Base-by-base conservation (phyloP, 2,888 invertebrate species). In the Autographa pulchrina region DNA sequence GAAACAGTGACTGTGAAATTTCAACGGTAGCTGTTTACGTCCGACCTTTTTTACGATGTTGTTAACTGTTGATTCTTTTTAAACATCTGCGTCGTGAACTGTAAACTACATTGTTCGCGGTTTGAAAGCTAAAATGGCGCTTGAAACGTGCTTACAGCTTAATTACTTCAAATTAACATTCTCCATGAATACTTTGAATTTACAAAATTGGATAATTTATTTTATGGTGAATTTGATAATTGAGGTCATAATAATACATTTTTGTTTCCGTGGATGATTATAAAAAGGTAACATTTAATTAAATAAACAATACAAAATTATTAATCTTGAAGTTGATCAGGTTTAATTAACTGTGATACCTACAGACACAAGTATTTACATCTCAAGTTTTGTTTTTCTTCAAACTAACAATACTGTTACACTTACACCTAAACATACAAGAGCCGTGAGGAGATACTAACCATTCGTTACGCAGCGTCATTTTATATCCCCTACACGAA, bases 61-160 rank as follows among this genome's bases (percentile, higher is more conserved):
- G 94, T 95, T 94, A 94, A 93, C 94, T 93, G 94, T 94, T 94
- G 94, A 93, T 94, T 94, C 93, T 94, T 94, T 95, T 92, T 94
- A 94, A 95, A 95, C 95, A 95, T 94, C 94, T 94, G 93, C 90
- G 91, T 88, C 88, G 88, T 91, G 89, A 91, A 92, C 90, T 93
- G 93, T 93, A 93, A 93, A 94, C 93, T 93, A 93, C 93, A 94
- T 94, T 94, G 94, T 94, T 92, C 89, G 91, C 81, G 90, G 90
- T 88, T 84, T 82, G 80, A 85, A 85, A 83, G 85, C 86, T 91
- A 90, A 90, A 91, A 92, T 91, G 90, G 82, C 88, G 89, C 88
- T 87, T 75, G 70, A 83, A 81, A 81, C 77, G 75, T 84, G 75
- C 81, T 81, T 77, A 82, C 84, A 81, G 71, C 79, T 85, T 80